Conservation (phyloP, 2,888 invertebrate genomes). For the Tethea ocularis region DNA sequence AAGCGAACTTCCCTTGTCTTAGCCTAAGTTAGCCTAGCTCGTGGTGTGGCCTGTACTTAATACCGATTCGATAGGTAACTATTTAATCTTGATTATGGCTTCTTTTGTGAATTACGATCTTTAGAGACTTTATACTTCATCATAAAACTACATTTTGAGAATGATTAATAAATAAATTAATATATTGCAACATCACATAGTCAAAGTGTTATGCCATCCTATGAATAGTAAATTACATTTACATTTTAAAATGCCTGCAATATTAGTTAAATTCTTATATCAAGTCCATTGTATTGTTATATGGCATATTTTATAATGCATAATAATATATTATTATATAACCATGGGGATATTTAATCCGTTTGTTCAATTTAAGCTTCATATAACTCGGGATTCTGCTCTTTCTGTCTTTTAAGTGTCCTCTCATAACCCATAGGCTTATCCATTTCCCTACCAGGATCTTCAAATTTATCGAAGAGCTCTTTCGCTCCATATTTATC, state of each 20-base stretch:
- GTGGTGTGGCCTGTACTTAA: no score
- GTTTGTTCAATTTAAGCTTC: conserved; percentile 49
- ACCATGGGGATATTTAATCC: conserved; percentile 4
- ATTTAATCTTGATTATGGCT: no score
- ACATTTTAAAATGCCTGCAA: background rate
- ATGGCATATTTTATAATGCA: background rate
- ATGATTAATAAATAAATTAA: background rate
- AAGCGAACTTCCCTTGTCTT: no score
- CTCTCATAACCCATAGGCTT: conserved; percentile 62
- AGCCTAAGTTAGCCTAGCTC: no score
- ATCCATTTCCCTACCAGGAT: conserved; percentile 40
- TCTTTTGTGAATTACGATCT: no score
- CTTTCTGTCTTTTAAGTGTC: conserved; percentile 44
- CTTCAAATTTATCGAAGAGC: conserved; percentile 34
- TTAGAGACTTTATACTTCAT: background rate
- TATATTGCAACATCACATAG: background rate
- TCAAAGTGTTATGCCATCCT: background rate
- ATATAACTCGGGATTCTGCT: conserved; percentile 65
- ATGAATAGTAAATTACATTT: background rate
- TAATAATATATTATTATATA: conserved; percentile 12
- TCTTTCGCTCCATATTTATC: conserved; percentile 40
- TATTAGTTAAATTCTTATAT: background rate
- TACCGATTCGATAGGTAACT: no score
- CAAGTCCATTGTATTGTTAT: background rate
- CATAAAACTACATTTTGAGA: background rate